Evolutionary conservation across 2,113 vertebrate species (phyloP), one percentile per base, ranked within the genome.

Genomic region (Neomonachus schauinslandi): DNA sequence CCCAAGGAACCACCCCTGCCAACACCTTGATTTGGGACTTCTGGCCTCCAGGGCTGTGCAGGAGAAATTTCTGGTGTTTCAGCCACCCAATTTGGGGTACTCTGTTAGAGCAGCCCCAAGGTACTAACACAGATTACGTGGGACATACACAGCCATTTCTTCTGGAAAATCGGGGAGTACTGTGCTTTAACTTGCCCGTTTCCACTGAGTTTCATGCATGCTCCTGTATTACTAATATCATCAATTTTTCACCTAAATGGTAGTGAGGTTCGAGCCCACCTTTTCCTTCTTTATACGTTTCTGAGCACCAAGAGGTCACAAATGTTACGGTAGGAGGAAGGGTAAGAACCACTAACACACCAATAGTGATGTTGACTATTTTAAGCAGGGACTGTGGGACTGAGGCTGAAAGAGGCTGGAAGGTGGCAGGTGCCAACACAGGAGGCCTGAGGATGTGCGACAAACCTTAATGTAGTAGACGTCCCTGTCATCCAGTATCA

Each of bases 381-480:
- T 36, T n/a, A 24, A 57, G 28, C 31, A 28, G 6, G 7, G 86
- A 22, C 15, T 4, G 65, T 51, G 53, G 55, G 26, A n/a, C 19
- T 1, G 8, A 10, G 49, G 24, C 39, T 4, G 0, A 39, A 89
- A 42, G 42, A 4, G 13, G n/a, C 53, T 6, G 36, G 61, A 28
- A 59, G 24, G 46, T 14, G 28, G 49, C 51, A 61, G 92, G 57
- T 11, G 39, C 49, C 4, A 13, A 28, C 49, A 42, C 4, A 1
- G 16, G 77, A 49, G 16, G 39, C 67, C 18, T 16, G n/a, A 15
- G 26, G 39, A 53, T 4, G 5, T 21, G 91, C 82, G 81, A 3
- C 97, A 86, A 98, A 99, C 99, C 99, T 99, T 98, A 74, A 99
- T 95, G 61, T 99, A 99, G 98, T 99, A 98, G 49, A 99, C 96